Conservation (phyloP, 2,113 vertebrate genomes). For the Corynorhinus townsendii region DNA sequence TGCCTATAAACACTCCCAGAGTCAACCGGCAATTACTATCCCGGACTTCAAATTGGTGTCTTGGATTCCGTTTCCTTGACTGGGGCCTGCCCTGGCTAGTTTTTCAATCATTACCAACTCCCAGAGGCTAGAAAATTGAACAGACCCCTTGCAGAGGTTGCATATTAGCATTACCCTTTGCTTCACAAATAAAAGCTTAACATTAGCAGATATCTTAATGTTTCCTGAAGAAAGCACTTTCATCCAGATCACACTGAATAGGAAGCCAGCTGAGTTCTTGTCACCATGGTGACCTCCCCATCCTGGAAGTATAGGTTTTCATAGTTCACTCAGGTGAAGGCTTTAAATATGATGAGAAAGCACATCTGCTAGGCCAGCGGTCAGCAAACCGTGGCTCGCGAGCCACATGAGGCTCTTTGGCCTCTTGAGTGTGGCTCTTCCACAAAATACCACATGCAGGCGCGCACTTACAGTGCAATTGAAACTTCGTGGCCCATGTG, state of each 20-base stretch:
- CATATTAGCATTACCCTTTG: background rate
- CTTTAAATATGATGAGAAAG: conserved; percentile 2
- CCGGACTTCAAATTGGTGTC: background rate
- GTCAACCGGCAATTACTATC: background rate
- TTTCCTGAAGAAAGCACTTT: background rate
- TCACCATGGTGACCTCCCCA: background rate
- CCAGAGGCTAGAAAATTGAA: background rate
- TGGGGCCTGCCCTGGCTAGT: background rate
- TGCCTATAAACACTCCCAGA: background rate
- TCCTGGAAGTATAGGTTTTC: background rate
- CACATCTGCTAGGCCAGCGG: background rate
- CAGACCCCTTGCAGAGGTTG: background rate
- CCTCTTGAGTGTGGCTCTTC: no score
- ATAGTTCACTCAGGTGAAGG: background rate
- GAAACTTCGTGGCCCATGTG: no score
- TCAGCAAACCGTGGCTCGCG: no score
- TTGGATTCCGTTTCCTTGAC: background rate
- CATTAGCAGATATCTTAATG: background rate
- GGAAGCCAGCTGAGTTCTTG: background rate
- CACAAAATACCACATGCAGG: no score
- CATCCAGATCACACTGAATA: background rate
- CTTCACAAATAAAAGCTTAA: background rate
- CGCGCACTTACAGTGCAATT: no score
- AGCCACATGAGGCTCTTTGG: no score
- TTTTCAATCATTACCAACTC: background rate